Base-by-base conservation (phyloP, 2,113 vertebrate genomes). In the Hippopotamus amphibius region DNA sequence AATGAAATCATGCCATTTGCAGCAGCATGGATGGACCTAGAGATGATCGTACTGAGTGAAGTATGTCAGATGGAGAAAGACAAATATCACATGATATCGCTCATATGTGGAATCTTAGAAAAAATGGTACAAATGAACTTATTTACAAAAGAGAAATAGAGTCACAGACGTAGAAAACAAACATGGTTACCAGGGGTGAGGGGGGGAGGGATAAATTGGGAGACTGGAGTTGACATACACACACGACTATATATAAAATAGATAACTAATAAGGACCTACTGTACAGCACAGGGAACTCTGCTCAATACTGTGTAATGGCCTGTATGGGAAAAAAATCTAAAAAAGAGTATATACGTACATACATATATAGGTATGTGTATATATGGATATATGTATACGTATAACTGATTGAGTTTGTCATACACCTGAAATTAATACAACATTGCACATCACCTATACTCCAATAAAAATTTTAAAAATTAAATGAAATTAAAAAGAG, bases 381-480 rank as follows among this genome's bases (percentile, higher is more conserved):
- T 37, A 37, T 37, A 37, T 28, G 30, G 72, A 16, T 17, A 17
- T 1, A 10, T 11, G 15, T 11, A 16, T 5, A 17, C 30, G 7
- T 30, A 24, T 14, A 72, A 72, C 37, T 43, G 43, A 74, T 26
- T 30, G 26, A 48, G 43, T 76, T 48, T 19, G 43, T 15, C 8
- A 2, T 48, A 30, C 28, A 9, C 43, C 7, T 48, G 15, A 74
- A 76, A 76, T 15, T 10, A 30, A 48, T 43, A 30, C 7, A 16
- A 6, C 13, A 10, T 30, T 17, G 43, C 30, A 30, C 30, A 76
- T 9, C 72, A 48, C 3, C 43, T 48, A 48, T n/a, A 69, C 9
- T 37, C 43, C 26, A 30, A 15, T 10, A 95, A 30, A 90, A 96
- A 74, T 97, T 80, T 95, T 97, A 97, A 82, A 89, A 97, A 37